Conservation (phyloP, 2,797 vertebrate species). For the Myotis pilosus region DNA sequence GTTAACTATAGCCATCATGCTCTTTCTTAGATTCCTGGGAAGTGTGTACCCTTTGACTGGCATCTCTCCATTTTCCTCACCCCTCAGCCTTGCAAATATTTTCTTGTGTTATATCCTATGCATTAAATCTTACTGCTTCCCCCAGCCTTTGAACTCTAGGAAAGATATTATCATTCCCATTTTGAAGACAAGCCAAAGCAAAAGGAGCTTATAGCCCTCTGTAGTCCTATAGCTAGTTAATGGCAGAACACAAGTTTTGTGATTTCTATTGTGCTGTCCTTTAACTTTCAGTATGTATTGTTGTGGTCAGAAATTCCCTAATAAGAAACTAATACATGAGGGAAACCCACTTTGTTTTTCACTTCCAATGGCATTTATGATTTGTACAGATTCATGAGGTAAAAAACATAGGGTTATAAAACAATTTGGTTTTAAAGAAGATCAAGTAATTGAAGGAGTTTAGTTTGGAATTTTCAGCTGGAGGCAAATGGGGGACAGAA, state of each 20-base stretch:
- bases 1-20: background rate
- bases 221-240: background rate
- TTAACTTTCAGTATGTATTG: background rate
- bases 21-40: background rate
- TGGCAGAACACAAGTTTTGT: background rate
- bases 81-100: background rate
- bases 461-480: background rate
- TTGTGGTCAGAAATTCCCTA: background rate
- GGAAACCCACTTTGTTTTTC: background rate
- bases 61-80: background rate
- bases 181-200: conserved; percentile 13
- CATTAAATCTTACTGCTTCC: background rate
- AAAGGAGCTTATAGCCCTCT: background rate
- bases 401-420: background rate
- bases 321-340: conserved; percentile 22
- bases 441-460: background rate
- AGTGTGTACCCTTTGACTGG: background rate
- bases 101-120: background rate
- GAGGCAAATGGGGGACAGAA: background rate
- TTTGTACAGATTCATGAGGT: background rate
- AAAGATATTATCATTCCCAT: background rate
- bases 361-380: conserved; percentile 8
- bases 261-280: background rate
- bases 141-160: background rate
- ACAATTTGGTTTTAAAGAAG: background rate